Evolutionary conservation across 1,140 invertebrate species (phyloP).

Genomic region (Cecropterus lyciades): DNA sequence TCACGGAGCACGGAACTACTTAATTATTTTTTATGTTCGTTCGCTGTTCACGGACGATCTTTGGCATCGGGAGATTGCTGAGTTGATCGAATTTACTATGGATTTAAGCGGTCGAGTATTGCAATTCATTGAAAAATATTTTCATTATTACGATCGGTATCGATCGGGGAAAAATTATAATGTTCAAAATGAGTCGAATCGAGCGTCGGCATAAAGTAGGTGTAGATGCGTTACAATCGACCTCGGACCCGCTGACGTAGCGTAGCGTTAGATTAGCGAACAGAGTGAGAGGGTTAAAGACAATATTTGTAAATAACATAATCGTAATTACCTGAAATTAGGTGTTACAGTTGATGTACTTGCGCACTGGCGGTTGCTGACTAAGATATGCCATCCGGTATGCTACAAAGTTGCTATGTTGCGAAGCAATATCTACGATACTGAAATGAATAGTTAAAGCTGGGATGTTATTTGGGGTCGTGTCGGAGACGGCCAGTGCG

Average conservation of each 20-base stretch:
- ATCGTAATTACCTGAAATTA: conserved; percentile 79
- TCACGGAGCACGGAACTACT: conserved; percentile 48
- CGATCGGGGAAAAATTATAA: conserved; percentile 51
- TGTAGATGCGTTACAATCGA: conserved; percentile 77
- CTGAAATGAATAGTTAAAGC: not conserved
- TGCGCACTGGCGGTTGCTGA: conserved; percentile 35
- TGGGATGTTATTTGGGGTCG: not conserved
- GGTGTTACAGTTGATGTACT: conserved; percentile 69
- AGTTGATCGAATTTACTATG: conserved; percentile 83
- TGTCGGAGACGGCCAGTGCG: conserved; percentile 42
- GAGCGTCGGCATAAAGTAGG: conserved; percentile 63
- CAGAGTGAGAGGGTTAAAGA: conserved; percentile 85
- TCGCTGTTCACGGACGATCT: conserved; percentile 65
- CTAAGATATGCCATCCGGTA: not conserved
- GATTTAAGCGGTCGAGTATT: conserved; percentile 77
- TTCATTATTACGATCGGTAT: conserved; percentile 62
- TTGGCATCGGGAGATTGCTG: conserved; percentile 64
- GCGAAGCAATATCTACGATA: conserved; percentile 10
- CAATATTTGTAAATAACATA: conserved; percentile 85
- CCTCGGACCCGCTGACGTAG: conserved; percentile 76
- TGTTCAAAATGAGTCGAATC: conserved; percentile 63
- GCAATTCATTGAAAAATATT: conserved; percentile 67
- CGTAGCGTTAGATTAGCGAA: conserved; percentile 80
- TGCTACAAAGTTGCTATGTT: no score
- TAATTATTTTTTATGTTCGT: conserved; percentile 50